These are phyloP conservation scores for Apamea crenata DNA, from an alignment of 2,888 invertebrate genomes.

Conservation along the genomic window DNA sequence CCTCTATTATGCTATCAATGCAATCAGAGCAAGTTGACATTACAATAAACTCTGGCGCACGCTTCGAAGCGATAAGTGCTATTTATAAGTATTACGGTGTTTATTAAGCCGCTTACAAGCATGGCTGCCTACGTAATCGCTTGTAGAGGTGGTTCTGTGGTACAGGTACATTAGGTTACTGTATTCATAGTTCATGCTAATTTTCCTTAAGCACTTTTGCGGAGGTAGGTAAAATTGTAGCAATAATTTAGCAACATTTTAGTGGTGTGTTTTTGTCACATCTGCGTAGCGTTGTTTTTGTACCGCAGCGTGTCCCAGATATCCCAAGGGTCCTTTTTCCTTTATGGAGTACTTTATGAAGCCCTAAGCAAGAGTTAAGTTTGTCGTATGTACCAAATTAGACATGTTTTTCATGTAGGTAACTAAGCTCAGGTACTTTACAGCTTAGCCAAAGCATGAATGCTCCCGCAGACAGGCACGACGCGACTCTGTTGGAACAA, in stretches of 20 bases:
- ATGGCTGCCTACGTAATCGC: neutral
- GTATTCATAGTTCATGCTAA: neutral
- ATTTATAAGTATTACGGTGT: slow-evolving; percentile 65
- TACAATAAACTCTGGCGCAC: slow-evolving; percentile 51
- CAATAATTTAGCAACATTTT: neutral
- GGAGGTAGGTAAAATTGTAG: neutral
- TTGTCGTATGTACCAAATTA: too few relatives aligned
- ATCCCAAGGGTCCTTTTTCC: neutral
- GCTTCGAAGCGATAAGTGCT: slow-evolving; percentile 54
- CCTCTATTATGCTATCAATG: slow-evolving; percentile 39
- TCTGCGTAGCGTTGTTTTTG: neutral
- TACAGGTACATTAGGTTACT: slow-evolving; percentile 8
- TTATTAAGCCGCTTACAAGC: slow-evolving; percentile 23
- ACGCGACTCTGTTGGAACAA: neutral
- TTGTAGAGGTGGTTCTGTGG: neutral
- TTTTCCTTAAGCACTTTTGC: slow-evolving; percentile 34
- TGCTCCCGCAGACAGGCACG: neutral
- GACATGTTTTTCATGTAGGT: neutral
- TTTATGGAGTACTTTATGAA: neutral
- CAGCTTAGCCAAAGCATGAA: neutral
- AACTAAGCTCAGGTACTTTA: neutral
- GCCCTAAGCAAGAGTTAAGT: too few relatives aligned
- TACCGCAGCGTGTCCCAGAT: neutral
- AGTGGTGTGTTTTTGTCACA: neutral
- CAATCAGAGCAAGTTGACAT: slow-evolving; percentile 58